Evolutionary conservation across 1,140 invertebrate species (phyloP).

Genomic region (Drosophila oshimai): DNA sequence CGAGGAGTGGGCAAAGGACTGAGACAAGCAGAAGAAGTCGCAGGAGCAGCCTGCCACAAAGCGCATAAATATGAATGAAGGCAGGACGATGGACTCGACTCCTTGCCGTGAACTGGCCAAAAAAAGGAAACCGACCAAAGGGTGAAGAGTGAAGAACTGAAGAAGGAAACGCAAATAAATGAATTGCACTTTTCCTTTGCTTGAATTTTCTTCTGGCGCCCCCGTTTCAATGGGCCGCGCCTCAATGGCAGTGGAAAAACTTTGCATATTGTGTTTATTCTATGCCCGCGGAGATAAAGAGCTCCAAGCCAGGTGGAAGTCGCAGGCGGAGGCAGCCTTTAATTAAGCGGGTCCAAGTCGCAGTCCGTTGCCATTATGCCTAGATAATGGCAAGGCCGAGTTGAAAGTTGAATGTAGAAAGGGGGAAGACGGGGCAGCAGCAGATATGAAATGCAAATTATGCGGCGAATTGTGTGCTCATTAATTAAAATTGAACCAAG

Average conservation of each 20-base stretch:
- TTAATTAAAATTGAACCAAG: conserved; percentile 77
- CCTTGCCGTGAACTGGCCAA: conserved; percentile 53
- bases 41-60: conserved; percentile 48
- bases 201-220: conserved; percentile 46
- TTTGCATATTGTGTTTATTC: conserved; percentile 77
- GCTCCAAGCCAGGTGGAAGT: conserved; percentile 29
- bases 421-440: background rate
- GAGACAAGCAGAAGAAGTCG: conserved; percentile 51
- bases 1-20: conserved; percentile 10
- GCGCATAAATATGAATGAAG: conserved; percentile 74
- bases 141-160: conserved; percentile 22
- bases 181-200: conserved; percentile 80
- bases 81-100: conserved; percentile 44
- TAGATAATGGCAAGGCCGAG: conserved; percentile 67
- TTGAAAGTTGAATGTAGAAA: background rate
- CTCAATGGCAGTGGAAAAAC: conserved; percentile 68
- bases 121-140: conserved; percentile 41
- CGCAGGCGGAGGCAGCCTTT: conserved; percentile 39
- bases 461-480: conserved; percentile 76
- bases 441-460: conserved; percentile 69
- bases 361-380: conserved; percentile 62
- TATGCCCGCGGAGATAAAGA: conserved; percentile 64
- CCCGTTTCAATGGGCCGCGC: conserved; percentile 65
- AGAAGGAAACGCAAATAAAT: conserved; percentile 81
- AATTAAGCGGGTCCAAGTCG: conserved; percentile 74